Conservation (phyloP, 2,888 invertebrate genomes). For the Anoncus sp. region DNA sequence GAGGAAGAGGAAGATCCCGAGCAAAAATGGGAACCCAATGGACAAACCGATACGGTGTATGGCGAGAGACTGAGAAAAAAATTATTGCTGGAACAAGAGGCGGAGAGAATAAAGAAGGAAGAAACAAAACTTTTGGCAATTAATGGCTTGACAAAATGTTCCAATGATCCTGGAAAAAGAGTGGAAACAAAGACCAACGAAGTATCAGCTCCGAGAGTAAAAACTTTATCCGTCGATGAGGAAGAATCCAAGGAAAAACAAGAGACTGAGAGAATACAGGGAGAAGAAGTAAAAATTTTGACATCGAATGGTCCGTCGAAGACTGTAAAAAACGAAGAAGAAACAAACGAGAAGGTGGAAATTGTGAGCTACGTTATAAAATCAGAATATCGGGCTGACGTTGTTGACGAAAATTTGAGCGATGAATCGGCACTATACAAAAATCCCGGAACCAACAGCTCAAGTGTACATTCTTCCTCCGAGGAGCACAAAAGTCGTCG, state of each 20-base stretch:
- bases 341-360: conserved; percentile 10
- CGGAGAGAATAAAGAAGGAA: conserved; percentile 53
- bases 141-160: background rate
- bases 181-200: too few species aligned
- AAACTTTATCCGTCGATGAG: too few species aligned
- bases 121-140: conserved; percentile 17
- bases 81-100: conserved; percentile 60
- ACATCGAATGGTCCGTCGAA: background rate
- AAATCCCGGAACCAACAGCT: background rate
- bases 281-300: conserved; percentile 36
- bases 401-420: background rate
- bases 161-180: too few species aligned
- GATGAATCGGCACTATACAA: too few species aligned
- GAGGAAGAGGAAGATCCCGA: conserved; percentile 63
- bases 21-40: conserved; percentile 61
- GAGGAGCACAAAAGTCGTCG: conserved; percentile 41
- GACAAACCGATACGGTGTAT: conserved; percentile 71
- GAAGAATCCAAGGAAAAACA: too few species aligned
- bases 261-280: conserved; percentile 54
- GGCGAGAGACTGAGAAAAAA: conserved; percentile 75
- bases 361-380: background rate
- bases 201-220: too few species aligned
- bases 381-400: background rate
- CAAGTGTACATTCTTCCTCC: conserved; percentile 1
- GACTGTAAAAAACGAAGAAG: conserved; percentile 4